These are phyloP conservation scores for Caenorhabditis latens DNA, from an alignment of 1,140 invertebrate genomes.

Conservation along the genomic window DNA sequence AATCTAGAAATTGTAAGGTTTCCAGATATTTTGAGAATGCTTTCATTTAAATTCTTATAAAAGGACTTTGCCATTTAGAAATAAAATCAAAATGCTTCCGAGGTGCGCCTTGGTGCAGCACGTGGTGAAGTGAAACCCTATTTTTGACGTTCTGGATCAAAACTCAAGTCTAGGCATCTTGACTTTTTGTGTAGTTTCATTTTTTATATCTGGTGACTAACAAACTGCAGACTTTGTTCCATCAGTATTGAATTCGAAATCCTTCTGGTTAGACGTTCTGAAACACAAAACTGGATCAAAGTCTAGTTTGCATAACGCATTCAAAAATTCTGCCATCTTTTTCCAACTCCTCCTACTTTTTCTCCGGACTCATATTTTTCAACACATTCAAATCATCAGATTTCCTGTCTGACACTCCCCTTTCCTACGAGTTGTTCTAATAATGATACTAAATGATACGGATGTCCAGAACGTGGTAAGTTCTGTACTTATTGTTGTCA, in stretches of 20 bases:
- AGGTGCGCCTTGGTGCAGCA: background rate
- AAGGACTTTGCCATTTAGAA: background rate
- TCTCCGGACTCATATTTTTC: background rate
- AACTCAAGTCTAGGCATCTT: background rate
- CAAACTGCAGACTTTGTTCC: background rate
- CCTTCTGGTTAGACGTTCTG: conserved; percentile 1
- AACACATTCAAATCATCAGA: background rate
- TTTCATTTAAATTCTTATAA: background rate
- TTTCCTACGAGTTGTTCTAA: background rate
- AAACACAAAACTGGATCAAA: background rate
- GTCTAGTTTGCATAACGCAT: background rate
- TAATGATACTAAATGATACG: conserved; percentile 15
- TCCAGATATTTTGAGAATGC: background rate
- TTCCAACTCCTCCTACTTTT: background rate
- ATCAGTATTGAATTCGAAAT: background rate
- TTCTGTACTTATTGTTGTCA: background rate
- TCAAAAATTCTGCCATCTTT: conserved; percentile 28
- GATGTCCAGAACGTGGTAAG: background rate
- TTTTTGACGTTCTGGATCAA: background rate
- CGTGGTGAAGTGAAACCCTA: background rate
- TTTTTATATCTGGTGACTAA: background rate
- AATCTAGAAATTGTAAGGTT: background rate
- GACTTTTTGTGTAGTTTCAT: background rate
- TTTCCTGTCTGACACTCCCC: background rate
- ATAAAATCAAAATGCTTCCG: background rate